Conservation (phyloP, 2,797 vertebrate species). For the Danio choprae region DNA sequence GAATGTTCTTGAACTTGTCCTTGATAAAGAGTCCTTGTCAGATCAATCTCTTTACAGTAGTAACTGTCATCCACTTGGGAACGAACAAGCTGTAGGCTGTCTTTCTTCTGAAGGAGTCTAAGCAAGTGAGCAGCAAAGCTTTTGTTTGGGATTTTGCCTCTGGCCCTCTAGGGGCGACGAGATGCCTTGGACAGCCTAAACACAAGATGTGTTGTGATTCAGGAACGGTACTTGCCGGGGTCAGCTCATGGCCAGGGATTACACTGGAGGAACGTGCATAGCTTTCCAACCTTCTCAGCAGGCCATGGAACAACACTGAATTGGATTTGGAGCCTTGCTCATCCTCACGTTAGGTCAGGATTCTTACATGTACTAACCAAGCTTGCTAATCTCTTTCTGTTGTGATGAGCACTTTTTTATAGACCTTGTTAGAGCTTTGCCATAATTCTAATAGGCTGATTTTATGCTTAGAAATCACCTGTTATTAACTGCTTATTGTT, state of each 20-base stretch:
- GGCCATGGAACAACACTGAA: background rate
- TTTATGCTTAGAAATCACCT: too few relatives aligned
- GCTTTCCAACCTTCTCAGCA: conserved; percentile 20
- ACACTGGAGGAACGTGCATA: conserved; percentile 15
- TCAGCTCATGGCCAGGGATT: conserved; percentile 47
- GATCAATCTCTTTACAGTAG: conserved; percentile 32
- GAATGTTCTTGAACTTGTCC: conserved; percentile 31
- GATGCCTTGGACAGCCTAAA: conserved; percentile 25
- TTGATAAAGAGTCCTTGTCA: conserved; percentile 32
- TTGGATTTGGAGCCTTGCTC: conserved; percentile 9
- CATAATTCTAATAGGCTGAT: background rate
- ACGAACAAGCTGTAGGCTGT: conserved; percentile 6
- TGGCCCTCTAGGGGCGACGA: conserved; percentile 33
- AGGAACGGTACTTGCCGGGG: conserved; percentile 14
- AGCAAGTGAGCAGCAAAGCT: conserved; percentile 27
- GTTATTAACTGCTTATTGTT: too few relatives aligned
- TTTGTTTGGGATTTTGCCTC: conserved; percentile 38
- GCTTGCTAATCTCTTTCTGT: conserved; percentile 7
- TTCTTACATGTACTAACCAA: background rate
- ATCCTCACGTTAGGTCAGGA: background rate
- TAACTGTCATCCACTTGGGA: conserved; percentile 16
- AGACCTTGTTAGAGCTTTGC: background rate
- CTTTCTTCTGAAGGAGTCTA: conserved; percentile 1
- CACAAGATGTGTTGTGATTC: conserved; percentile 26
- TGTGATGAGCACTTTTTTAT: background rate